These are phyloP conservation scores for Pangasius macronema DNA, from an alignment of 2,797 vertebrate genomes.

Conservation along the genomic window DNA sequence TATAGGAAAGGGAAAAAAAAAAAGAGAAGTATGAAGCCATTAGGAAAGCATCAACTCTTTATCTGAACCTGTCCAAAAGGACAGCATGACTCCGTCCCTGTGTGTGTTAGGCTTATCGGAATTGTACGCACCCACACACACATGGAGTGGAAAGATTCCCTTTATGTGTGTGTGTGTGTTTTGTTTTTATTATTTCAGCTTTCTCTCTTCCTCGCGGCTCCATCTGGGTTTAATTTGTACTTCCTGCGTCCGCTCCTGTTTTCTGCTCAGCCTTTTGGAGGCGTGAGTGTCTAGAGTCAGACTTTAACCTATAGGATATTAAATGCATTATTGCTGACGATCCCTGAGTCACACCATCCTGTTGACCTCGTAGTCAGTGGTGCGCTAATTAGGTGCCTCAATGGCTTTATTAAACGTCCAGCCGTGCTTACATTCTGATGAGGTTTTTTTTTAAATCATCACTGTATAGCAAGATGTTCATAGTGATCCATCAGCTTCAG, in stretches of 20 bases:
- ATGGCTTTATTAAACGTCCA: neutral
- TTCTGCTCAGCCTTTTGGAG: neutral
- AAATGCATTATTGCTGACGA: neutral
- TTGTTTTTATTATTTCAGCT: slow-evolving; percentile 62
- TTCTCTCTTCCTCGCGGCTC: slow-evolving; percentile 43
- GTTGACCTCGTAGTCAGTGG: neutral
- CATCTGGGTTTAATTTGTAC: slow-evolving; percentile 61
- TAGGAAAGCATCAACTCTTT: slow-evolving; percentile 55
- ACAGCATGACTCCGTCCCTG: slow-evolving; percentile 72
- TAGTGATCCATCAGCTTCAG: neutral
- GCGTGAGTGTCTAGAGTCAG: too few species aligned
- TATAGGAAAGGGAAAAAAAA: slow-evolving; percentile 8
- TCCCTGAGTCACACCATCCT: neutral
- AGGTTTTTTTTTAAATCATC: neutral
- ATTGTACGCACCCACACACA: slow-evolving; percentile 62
- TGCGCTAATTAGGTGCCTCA: neutral
- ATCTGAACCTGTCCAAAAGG: slow-evolving; percentile 74
- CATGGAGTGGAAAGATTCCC: slow-evolving; percentile 61
- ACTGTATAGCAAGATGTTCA: too few species aligned
- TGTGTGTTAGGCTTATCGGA: slow-evolving; percentile 73
- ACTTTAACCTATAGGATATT: neutral
- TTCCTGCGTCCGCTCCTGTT: slow-evolving; percentile 61
- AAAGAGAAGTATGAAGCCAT: slow-evolving; percentile 42
- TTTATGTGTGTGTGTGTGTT: slow-evolving; percentile 52
- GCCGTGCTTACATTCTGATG: neutral